Evolutionary conservation across 2,113 vertebrate genomes (phyloP).

Genomic region (Anolis sagrei): DNA sequence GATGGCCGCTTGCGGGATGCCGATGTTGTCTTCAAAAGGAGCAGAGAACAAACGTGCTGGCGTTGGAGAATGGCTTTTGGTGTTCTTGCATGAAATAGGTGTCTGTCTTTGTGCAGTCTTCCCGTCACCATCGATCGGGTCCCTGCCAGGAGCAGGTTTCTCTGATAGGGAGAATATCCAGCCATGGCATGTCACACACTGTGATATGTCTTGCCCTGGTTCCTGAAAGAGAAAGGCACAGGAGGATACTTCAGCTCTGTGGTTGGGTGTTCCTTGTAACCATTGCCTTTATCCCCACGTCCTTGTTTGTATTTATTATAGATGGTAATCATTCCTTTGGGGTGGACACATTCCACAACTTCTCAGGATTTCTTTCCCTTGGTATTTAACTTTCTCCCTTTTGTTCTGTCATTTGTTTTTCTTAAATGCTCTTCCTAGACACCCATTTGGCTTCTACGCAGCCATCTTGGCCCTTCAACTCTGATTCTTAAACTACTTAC

Average conservation of each 20-base stretch:
- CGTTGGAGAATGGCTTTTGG: neutral
- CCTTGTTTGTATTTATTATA: neutral
- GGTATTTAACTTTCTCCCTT: neutral
- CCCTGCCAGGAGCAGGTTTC: neutral
- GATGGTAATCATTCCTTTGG: neutral
- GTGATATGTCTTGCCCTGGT: too few relatives aligned
- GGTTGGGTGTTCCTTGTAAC: too few relatives aligned
- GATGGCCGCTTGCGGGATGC: too few relatives aligned
- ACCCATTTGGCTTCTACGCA: too few relatives aligned
- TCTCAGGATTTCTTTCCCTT: neutral
- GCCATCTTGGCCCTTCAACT: neutral
- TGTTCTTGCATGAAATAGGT: neutral
- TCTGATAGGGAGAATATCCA: neutral
- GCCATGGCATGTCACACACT: neutral
- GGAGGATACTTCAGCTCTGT: neutral
- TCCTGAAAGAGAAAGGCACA: neutral
- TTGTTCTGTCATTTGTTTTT: neutral
- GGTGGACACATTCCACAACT: too few relatives aligned
- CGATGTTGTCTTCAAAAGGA: neutral
- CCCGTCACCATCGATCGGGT: neutral
- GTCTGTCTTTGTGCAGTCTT: neutral
- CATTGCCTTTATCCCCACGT: neutral
- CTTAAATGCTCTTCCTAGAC: too few relatives aligned
- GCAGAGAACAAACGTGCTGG: neutral
- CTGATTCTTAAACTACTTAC: neutral